Base-by-base conservation (phyloP, 1,140 invertebrate species). In the Drosophila paulistorum region DNA sequence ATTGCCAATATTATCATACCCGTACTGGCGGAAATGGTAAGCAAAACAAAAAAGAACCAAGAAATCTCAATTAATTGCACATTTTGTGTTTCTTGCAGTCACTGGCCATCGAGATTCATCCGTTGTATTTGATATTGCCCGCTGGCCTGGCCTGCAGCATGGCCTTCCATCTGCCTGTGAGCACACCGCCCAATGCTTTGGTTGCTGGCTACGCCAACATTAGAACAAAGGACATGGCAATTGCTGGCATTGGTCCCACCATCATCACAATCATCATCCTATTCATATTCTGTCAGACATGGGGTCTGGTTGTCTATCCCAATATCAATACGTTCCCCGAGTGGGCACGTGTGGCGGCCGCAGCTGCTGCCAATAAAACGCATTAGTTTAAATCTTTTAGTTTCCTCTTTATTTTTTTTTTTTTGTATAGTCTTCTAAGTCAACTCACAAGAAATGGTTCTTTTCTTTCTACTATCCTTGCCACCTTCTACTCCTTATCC, bases 181-280 rank as follows among this genome's bases (percentile, higher is more conserved):
- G 93, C 64, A 96, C 95, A 0, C 97, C 98, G 4, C 98, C 98
- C n/a, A 99, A 99, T 93, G 98, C 98, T 1, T 97, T 99, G 62
- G 97, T 97, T 0, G 97, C 96, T 54, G 95, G 96, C 1, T 95
- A 96, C 30, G 96, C 95, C 1, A 94, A 95, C 71, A 96, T 97
- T 85, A 94, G 93, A 65, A 96, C 96, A 1, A 94, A 94, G 71
- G 96, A 97, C 81, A 97, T 97, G 94, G 94, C 94, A 1, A 94
- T 96, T 65, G 95, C 96, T 30, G 97, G 97, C 3, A 94, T 97
- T 62, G 94, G 96, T 0, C 95, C 97, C 45, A 97, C 96, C 80
- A 87, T 97, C 2, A 93, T 97, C 10, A 96, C 96, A 11, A 94
- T 97, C 0, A 51, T 95, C 1, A 87, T 96, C 4, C 93, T 96